phyloP scores from a whole-genome alignment of 2,797 vertebrate species.

The Nannoperca obscura region DNA sequence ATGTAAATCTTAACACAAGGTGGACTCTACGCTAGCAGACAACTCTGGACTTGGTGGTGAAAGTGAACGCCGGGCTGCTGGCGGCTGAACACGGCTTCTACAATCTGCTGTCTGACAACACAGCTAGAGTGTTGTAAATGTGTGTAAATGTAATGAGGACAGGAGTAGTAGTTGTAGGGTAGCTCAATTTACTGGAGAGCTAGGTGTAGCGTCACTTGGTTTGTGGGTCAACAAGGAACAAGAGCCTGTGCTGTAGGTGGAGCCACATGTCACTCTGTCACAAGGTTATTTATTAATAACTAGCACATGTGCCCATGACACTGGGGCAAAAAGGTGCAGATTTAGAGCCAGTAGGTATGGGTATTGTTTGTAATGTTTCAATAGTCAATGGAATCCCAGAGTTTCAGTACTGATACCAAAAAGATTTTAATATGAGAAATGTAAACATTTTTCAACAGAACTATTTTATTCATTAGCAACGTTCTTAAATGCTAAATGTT shows the following conservation, averaged over 20 bases:
- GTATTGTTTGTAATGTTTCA: background rate
- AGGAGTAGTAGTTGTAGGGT: background rate
- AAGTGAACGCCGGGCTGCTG: background rate
- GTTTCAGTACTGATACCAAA: background rate
- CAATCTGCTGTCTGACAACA: background rate
- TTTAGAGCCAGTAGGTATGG: background rate
- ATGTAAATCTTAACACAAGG: too few species aligned
- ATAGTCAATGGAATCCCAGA: background rate
- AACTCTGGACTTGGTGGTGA: background rate
- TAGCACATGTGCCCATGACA: too few species aligned
- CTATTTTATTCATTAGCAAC: too few species aligned
- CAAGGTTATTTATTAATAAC: too few species aligned
- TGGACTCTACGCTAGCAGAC: background rate
- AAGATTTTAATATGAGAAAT: too few species aligned
- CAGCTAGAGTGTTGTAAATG: too few species aligned
- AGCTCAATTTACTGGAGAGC: background rate
- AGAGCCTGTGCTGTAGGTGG: too few species aligned
- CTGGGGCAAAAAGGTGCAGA: background rate
- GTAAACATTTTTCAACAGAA: too few species aligned
- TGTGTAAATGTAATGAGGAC: background rate
- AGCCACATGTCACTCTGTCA: too few species aligned
- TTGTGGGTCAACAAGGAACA: background rate
- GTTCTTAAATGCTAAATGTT: too few species aligned
- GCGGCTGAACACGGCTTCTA: background rate
- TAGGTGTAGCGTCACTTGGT: background rate